These are phyloP conservation scores for Potorous gilbertii DNA, from an alignment of 2,797 vertebrate genomes.

Conservation along the genomic window DNA sequence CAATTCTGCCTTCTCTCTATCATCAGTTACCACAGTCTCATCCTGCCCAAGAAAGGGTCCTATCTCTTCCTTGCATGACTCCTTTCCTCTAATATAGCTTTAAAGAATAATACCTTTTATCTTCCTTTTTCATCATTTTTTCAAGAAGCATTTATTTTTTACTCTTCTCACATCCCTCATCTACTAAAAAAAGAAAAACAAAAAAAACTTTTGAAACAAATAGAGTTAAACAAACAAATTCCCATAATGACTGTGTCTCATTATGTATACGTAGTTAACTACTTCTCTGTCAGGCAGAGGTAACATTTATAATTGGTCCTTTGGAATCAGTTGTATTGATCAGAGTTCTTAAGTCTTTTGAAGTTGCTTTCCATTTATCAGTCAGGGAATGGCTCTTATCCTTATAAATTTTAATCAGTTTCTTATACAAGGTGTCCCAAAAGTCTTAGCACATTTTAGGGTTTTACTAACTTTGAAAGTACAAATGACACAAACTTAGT, in stretches of 20 bases:
- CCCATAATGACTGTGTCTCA: background rate
- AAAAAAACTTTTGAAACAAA: background rate
- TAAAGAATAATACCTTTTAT: background rate
- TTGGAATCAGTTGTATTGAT: background rate
- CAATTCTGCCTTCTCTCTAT: background rate
- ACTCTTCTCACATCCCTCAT: background rate
- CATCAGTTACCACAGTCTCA: background rate
- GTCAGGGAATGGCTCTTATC: background rate
- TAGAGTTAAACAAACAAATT: background rate
- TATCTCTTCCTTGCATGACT: background rate
- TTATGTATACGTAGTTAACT: background rate
- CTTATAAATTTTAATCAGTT: background rate
- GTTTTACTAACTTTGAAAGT: background rate
- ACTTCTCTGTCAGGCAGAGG: background rate
- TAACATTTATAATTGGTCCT: background rate
- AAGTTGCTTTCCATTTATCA: background rate
- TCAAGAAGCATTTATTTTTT: background rate
- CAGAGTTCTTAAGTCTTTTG: background rate
- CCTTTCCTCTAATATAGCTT: background rate
- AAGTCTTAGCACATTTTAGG: background rate
- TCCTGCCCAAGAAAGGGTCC: background rate
- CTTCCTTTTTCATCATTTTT: background rate
- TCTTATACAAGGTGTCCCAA: background rate
- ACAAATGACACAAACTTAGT: background rate
- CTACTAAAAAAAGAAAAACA: background rate